A percentile compares a stretch with the other conserved stretches of the same genome.
Evolutionary conservation across 2,113 vertebrate species (phyloP).

Genomic region (Cavia aperea): DNA sequence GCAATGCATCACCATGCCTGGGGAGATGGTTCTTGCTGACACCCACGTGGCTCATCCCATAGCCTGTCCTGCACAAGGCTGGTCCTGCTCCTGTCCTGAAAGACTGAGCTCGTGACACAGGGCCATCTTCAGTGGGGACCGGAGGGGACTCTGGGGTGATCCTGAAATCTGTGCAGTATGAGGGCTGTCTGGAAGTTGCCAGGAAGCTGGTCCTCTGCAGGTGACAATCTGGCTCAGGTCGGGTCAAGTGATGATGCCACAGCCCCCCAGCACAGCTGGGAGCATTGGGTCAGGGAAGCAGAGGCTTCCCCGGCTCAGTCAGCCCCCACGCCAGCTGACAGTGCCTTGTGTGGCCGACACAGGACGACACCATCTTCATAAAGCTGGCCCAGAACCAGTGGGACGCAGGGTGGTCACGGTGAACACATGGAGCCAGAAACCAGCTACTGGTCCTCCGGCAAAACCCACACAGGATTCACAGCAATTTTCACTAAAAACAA

Average conservation of each 20-base stretch:
- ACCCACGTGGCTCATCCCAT: not conserved
- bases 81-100: not conserved
- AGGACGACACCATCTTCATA: accelerated
- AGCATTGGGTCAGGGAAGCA: no score
- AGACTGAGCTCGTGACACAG: no score
- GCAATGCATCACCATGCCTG: accelerated
- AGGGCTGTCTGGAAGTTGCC: not conserved
- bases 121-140: accelerated
- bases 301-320: not conserved
- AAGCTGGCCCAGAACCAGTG: accelerated
- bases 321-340: no score
- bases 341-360: accelerated
- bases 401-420: not conserved
- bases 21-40: not conserved
- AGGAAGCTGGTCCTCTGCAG: not conserved
- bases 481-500: not conserved
- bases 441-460: not conserved
- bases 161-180: not conserved
- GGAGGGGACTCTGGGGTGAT: accelerated
- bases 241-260: not conserved
- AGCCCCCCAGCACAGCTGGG: not conserved
- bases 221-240: not conserved
- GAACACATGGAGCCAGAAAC: not conserved
- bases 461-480: no score
- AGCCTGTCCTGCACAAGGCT: not conserved